phyloP scores from a whole-genome alignment of 2,113 vertebrate species.

The Siniperca chuatsi region DNA sequence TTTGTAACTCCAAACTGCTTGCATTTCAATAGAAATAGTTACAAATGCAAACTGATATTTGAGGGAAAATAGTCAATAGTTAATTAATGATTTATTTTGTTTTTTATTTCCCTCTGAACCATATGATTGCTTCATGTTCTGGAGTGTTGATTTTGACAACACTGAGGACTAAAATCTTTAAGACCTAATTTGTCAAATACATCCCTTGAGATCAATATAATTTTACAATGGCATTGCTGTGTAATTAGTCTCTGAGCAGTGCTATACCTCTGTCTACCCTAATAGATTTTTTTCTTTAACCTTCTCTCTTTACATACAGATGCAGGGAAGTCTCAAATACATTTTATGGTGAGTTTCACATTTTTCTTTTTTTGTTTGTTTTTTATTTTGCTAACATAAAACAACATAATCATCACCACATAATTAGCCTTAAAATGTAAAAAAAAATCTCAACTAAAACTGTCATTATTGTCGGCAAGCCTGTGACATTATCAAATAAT shows the following conservation, averaged over 20 bases:
- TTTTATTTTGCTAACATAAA: background rate
- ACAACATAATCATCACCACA: background rate
- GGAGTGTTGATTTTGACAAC: conserved; percentile 18
- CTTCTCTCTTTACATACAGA: conserved; percentile 6
- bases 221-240: conserved; percentile 68
- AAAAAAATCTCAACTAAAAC: background rate
- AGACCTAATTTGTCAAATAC: conserved; percentile 64
- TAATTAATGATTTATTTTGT: conserved; percentile 10
- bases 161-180: conserved; percentile 36
- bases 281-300: conserved; percentile 56
- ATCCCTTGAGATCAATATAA: conserved; percentile 65
- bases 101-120: conserved; percentile 5
- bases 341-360: conserved; percentile 17
- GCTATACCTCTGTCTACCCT: conserved; percentile 54
- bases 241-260: conserved; percentile 69
- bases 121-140: background rate
- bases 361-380: background rate
- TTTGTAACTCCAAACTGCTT: background rate
- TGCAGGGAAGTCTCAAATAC: background rate
- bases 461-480: background rate
- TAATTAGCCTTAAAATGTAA: conserved; percentile 14
- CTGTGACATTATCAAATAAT: conserved; percentile 31
- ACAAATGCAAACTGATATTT: conserved; percentile 19
- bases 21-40: conserved; percentile 3
- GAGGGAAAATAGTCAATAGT: background rate